Evolutionary conservation across 2,888 invertebrate genomes (phyloP), one percentile per base, ranked within the genome.

Genomic region (Parnassius smintheus): DNA sequence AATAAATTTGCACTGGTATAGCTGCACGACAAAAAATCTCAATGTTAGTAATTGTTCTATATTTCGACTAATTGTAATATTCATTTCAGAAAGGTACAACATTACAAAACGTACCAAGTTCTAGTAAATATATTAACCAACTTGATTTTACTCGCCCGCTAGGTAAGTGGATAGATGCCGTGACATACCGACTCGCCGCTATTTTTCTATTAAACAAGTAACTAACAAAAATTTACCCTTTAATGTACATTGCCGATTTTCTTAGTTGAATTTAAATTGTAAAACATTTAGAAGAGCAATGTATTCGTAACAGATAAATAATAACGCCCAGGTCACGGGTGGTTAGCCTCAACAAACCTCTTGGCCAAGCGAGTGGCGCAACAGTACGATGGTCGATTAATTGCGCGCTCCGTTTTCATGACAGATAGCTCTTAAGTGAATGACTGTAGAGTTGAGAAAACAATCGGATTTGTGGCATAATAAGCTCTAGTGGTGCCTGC

Each of bases 361-460:
- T 79, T 75, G 73, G 73, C 72, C 72, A 75, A 74, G 75, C 76
- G 76, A 70, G 75, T 85, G 79, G 74, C 76, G 82, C 77, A 85
- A 86, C 72, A 75, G 75, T 66, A 74, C 76, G 80, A 83, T 82
- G 78, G 77, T 80, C 77, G 78, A 84, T 86, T 83, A 83, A 85
- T 83, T 83, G 80, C 78, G 73, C 75, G 78, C 75, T 81, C 79
- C 73, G 80, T 80, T 85, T 83, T 79, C 74, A 75, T 75, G 72
- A 77, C 72, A 76, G 74, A 80, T 78, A 75, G 72, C 66, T 73
- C 66, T 69, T 55, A 59, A 59, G 56, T 68, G 65, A 72, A 71
- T 65, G 65, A 64, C 64, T 64, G 62, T 57, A 65, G 62, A 64
- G 54, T 65, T 66, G 59, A 61, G 59, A 66, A 66, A 66, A 66